Base-by-base conservation (phyloP, 2,797 vertebrate genomes). In the Agapornis canus region DNA sequence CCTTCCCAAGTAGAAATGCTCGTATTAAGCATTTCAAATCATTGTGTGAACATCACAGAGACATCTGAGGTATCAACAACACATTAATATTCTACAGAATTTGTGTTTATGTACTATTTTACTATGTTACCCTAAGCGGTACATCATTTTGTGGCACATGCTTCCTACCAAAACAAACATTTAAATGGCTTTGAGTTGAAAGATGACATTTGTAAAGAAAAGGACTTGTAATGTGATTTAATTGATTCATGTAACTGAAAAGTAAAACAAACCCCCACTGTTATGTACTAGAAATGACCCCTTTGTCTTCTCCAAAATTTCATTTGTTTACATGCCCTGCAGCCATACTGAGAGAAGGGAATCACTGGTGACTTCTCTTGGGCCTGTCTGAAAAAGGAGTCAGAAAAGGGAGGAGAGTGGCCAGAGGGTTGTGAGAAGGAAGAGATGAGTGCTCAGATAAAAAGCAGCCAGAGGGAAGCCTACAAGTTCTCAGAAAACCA, bases 401-500 rank as follows among this genome's bases (percentile, higher is more conserved):
- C 83, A 82, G 85, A 86, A 80, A 79, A 86, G 56, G 57, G 51
- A 84, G n/a, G 77, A 78, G 73, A 86, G 42, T 40, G 61, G 64
- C 73, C 73, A 61, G 56, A 87, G 75, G 92, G 66, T 89, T 94
- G 29, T 45, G 73, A 92, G 73, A 60, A 90, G 73, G 40, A 84
- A 68, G 66, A 90, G 90, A 88, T 32, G 80, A 92, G 75, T 14
- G 35, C 64, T 84, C 40, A 85, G 85, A 91, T 82, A 68, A 88
- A 95, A 91, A 92, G 60, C 76, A 82, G 87, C 85, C 70, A 56
- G 60, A 76, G 80, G 87, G 77, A 90, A 95, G 95, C 91, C 82
- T 73, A 60, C 70, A 82, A 86, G 39, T 92, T 90, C 92, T 89
- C 80, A 87, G 95, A 85, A 89, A 95, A 96, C 94, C 73, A 88